phyloP scores from a whole-genome alignment of 2,888 invertebrate genomes.

The Anorthoa munda region DNA sequence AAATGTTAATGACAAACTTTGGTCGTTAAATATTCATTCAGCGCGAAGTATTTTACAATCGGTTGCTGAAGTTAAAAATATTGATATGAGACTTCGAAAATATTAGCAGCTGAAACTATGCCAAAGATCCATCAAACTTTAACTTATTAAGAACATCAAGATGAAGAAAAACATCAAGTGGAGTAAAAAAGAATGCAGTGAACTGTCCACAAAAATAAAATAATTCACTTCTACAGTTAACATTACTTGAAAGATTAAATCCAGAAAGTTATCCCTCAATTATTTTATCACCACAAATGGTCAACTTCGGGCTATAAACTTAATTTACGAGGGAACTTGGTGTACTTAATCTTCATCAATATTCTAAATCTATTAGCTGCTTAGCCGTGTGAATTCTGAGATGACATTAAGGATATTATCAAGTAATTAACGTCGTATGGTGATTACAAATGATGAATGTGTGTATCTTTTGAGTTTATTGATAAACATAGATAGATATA shows the following conservation, averaged over 20 bases:
- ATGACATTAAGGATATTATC: slow-evolving; percentile 59
- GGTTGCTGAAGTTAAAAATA: slow-evolving; percentile 10
- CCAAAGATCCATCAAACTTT: neutral
- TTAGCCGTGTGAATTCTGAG: slow-evolving; percentile 34
- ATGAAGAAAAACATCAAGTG: slow-evolving; percentile 4
- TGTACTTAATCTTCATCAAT: slow-evolving; percentile 50
- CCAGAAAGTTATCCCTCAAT: slow-evolving; percentile 22
- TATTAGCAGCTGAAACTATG: slow-evolving; percentile 18
- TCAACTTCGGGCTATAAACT: slow-evolving; percentile 45
- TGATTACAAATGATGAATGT: slow-evolving; percentile 67
- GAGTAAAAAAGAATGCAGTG: neutral
- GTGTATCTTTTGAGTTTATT: slow-evolving; percentile 65
- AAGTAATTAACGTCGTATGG: slow-evolving; percentile 70
- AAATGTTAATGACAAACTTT: slow-evolving; percentile 67
- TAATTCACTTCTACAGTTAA: neutral
- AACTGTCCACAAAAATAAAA: neutral
- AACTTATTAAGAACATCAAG: neutral
- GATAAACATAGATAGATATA: slow-evolving; percentile 56
- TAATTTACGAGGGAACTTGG: slow-evolving; percentile 44
- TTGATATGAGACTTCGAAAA: slow-evolving; percentile 8
- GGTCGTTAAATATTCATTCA: slow-evolving; percentile 61
- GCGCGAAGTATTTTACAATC: slow-evolving; percentile 33
- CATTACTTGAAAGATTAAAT: slow-evolving; percentile 3
- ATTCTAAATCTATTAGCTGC: slow-evolving; percentile 56
- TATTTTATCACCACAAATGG: slow-evolving; percentile 43